Conservation (phyloP, 2,797 vertebrate genomes). For the Ara ararauna region DNA sequence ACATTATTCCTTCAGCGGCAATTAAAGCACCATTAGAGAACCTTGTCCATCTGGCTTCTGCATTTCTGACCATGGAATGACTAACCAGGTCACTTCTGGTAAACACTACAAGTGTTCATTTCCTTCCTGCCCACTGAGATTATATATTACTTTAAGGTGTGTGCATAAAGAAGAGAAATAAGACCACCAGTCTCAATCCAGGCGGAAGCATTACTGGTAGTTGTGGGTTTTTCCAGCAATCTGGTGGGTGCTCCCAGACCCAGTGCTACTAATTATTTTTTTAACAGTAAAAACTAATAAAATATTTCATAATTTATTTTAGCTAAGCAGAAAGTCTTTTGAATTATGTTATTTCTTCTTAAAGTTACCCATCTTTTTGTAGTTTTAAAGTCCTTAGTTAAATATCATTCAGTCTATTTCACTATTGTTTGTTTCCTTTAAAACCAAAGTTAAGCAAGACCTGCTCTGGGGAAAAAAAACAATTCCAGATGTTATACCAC, state of each 20-base stretch:
- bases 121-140: not conserved
- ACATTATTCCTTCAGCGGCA: not conserved
- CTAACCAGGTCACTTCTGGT: not conserved
- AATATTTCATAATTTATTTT: not conserved
- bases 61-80: not conserved
- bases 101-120: not conserved
- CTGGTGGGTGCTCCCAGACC: not conserved
- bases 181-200: not conserved
- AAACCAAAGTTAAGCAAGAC: constrained; percentile 5
- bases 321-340: not conserved
- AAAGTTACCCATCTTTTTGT: constrained; percentile 2
- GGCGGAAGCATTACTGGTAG: not conserved
- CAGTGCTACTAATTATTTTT: not conserved
- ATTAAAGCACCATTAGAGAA: not conserved
- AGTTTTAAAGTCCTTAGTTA: constrained; percentile 18
- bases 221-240: not conserved
- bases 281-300: not conserved
- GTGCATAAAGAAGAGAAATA: not conserved
- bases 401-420: constrained; percentile 9
- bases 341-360: not conserved
- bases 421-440: not conserved
- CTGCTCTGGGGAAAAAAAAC: not conserved
- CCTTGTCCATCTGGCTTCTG: not conserved
- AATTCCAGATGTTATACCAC: constrained; percentile 2
- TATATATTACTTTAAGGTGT: not conserved